Conservation (phyloP, 2,888 invertebrate genomes). For the Ecliptopera silaceata region DNA sequence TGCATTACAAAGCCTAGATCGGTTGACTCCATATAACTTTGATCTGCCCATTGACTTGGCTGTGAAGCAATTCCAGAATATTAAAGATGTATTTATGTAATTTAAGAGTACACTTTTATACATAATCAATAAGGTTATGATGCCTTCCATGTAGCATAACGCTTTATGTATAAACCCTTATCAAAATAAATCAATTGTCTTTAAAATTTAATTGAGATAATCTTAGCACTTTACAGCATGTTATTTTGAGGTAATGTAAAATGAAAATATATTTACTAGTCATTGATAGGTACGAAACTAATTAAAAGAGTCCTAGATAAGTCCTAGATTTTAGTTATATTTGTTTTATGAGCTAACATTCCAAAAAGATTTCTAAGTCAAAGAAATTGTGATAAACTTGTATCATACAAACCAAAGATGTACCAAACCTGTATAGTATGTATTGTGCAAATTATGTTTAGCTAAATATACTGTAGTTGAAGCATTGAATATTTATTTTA, state of each 20-base stretch:
- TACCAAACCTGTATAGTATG: conserved; percentile 44
- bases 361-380: conserved; percentile 43
- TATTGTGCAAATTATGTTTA: conserved; percentile 41
- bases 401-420: conserved; percentile 40
- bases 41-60: conserved; percentile 98
- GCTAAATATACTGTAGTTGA: conserved; percentile 57
- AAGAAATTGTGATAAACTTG: conserved; percentile 41
- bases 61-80: conserved; percentile 97
- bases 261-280: conserved; percentile 24
- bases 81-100: conserved; percentile 96
- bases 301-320: neutral
- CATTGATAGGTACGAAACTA: conserved; percentile 26
- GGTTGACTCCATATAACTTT: conserved; percentile 92
- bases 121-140: conserved; percentile 53
- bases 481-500: conserved; percentile 46
- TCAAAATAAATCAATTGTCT: too few relatives aligned
- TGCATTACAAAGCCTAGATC: conserved; percentile 94
- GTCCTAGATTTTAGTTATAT: conserved; percentile 2
- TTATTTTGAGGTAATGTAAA: neutral
- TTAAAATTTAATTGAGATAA: neutral
- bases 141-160: conserved; percentile 56
- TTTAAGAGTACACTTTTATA: conserved; percentile 65
- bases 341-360: conserved; percentile 42
- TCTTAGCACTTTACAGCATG: neutral
- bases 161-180: conserved; percentile 43